These are phyloP conservation scores for Azorinus chamasolen DNA, from an alignment of 2,888 invertebrate genomes.

Conservation along the genomic window DNA sequence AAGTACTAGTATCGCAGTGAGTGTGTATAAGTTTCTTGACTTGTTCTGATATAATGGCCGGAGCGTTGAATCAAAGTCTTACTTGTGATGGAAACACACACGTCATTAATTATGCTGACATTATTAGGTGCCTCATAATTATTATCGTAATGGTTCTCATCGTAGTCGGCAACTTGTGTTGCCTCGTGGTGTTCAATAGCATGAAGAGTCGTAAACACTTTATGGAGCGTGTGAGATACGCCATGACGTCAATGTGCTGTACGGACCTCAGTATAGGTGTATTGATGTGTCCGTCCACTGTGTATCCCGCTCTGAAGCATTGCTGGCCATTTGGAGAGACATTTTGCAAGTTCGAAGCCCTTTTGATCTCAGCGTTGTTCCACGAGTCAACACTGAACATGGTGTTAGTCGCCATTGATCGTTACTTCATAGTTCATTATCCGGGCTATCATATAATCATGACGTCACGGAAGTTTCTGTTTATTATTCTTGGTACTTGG, in stretches of 20 bases:
- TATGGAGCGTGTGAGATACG: conserved; percentile 56
- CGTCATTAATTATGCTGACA: conserved; percentile 34
- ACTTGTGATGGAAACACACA: conserved; percentile 53
- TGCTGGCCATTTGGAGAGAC: conserved; percentile 69
- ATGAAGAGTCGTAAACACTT: conserved; percentile 45
- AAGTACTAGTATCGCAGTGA: too few species aligned
- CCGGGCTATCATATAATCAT: conserved; percentile 54
- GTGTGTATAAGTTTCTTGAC: too few species aligned
- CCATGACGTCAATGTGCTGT: conserved; percentile 67
- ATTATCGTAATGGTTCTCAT: conserved; percentile 54
- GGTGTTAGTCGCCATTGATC: conserved; percentile 63
- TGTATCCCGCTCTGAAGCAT: conserved; percentile 61
- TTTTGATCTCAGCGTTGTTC: conserved; percentile 65
- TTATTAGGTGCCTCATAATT: conserved; percentile 49
- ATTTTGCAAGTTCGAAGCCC: conserved; percentile 64
- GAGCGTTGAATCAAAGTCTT: conserved; percentile 42
- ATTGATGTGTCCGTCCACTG: conserved; percentile 59
- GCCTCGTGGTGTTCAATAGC: conserved; percentile 61
- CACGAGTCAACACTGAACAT: conserved; percentile 69
- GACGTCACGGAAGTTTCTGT: conserved; percentile 55
- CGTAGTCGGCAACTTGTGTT: conserved; percentile 60
- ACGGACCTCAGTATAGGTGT: conserved; percentile 66
- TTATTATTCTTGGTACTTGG: conserved; percentile 58
- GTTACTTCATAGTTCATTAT: conserved; percentile 61
- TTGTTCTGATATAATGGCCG: conserved; percentile 21